Conservation (phyloP, 2,888 invertebrate genomes). For the Trissoscelio sp. region DNA sequence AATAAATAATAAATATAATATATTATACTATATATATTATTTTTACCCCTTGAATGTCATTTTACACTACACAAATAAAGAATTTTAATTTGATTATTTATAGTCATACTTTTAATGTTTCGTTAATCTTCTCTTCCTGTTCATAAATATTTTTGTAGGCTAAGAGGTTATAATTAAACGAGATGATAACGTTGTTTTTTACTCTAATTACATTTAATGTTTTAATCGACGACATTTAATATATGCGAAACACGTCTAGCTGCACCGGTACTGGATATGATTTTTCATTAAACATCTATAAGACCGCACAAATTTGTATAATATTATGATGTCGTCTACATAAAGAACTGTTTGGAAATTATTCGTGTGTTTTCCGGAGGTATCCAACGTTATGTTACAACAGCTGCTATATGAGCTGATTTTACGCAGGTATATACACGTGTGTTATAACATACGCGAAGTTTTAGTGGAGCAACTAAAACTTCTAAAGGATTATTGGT, state of each 20-base stretch:
- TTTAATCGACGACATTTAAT: constrained; percentile 52
- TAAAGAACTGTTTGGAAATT: constrained; percentile 5
- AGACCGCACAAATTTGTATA: constrained; percentile 3
- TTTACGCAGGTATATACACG: constrained; percentile 36
- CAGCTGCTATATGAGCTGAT: constrained; percentile 56
- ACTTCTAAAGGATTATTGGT: constrained; percentile 65
- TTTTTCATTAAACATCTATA: not conserved
- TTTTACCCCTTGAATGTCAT: too few species aligned
- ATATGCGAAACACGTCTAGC: constrained; percentile 23
- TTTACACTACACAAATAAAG: too few species aligned
- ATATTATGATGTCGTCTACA: constrained; percentile 3
- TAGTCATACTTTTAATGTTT: too few species aligned
- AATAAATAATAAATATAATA: too few species aligned
- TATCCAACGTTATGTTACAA: constrained; percentile 16
- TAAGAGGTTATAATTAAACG: constrained; percentile 40
- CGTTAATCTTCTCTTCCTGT: constrained; percentile 2
- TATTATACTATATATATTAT: too few species aligned
- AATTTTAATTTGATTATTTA: too few species aligned
- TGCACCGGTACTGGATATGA: not conserved
- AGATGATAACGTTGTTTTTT: constrained; percentile 49
- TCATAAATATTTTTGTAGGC: constrained; percentile 36
- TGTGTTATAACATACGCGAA: constrained; percentile 40
- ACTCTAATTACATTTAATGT: constrained; percentile 53
- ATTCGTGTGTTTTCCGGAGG: constrained; percentile 24
- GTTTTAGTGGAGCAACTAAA: constrained; percentile 62